A percentile compares a stretch with the other conserved stretches of the same genome.
These are phyloP conservation scores for Mallotus villosus DNA, from an alignment of 2,797 vertebrate genomes.

Conservation along the genomic window DNA sequence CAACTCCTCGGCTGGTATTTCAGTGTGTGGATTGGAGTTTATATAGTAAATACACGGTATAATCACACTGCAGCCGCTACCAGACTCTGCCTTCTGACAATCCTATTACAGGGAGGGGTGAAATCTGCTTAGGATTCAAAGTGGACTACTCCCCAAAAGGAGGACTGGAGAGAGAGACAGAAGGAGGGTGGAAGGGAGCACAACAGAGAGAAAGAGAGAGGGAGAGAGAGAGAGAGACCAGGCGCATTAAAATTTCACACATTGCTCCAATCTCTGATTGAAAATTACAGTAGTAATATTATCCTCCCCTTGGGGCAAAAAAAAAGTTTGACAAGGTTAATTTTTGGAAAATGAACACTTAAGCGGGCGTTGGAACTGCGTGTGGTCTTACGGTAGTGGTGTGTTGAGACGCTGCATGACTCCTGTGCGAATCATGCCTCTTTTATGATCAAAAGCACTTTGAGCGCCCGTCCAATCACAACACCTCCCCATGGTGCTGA, in stretches of 20 bases:
- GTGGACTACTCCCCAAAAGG: constrained; percentile 35
- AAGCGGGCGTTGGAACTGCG: constrained; percentile 44
- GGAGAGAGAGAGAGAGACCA: constrained; percentile 36
- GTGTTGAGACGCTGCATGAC: neutral
- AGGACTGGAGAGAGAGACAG: constrained; percentile 13
- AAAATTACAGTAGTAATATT: constrained; percentile 71
- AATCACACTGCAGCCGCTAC: constrained; percentile 31
- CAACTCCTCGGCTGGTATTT: constrained; percentile 61
- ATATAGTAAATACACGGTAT: constrained; percentile 40
- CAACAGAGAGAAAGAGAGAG: constrained; percentile 28
- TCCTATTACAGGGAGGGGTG: constrained; percentile 51
- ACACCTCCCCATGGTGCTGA: constrained; percentile 3
- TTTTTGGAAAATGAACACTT: constrained; percentile 67
- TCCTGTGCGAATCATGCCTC: constrained; percentile 44
- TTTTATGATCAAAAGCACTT: constrained; percentile 34
- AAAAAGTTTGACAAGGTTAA: constrained; percentile 65
- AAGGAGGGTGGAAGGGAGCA: neutral
- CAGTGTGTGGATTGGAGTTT: constrained; percentile 51
- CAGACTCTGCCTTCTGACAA: constrained; percentile 44
- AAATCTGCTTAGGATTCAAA: constrained; percentile 67
- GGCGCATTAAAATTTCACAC: constrained; percentile 70
- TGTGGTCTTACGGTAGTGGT: constrained; percentile 6
- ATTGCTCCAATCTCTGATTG: constrained; percentile 64
- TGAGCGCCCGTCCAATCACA: constrained; percentile 19
- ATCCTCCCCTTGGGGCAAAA: constrained; percentile 59